Evolutionary conservation across 64 coral and sea anemone species (phyloP), one percentile per base, ranked within the genome.

Genomic region (Hydrozoanthus tunicans): DNA sequence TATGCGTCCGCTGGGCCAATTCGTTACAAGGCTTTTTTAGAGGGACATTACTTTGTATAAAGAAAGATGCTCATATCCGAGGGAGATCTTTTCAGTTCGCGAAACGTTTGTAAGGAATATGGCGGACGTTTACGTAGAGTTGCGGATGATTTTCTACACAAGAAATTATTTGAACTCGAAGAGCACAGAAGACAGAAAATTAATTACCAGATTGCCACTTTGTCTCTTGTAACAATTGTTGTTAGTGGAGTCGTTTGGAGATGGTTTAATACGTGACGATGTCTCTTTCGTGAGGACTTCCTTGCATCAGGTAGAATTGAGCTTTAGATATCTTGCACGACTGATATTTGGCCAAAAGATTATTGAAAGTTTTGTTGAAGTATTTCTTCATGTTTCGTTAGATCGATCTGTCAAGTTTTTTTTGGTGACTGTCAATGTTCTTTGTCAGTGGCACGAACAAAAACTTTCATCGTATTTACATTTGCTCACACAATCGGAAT

Each of bases 321-420:
- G n/a, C 52, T 70, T 73, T 5, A 58, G 12, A 74, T 88, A 58
- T 88, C 74, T 58, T 73, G 26, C 3, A 17, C 65, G 26, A 63
- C 26, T 17, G 24, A 81, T 81, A 62, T 51, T 72, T 72, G 10
- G 53, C 52, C 15, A 14, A 27, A 51, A 54, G n/a, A 88, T 72
- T 86, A 59, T 53, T 86, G 55, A 54, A 86, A 73, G 83, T 86
- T 88, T 88, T 74, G 56, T 88, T 58, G 82, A 88, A 88, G 84
- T 88, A 74, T 88, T 88, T 60, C n/a, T 51, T 60, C 5, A 9
- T 15, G 60, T 24, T 64, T 62, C 80, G 65, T 9, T 63, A 27
- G n/a, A 51, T 51, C 10, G 24, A 73, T 59, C 69, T 53, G 51
- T 24, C 52, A 88, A 59, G 56, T 43, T 74, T 24, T 74, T 43